Percentiles rank a stretch among this genome's conserved stretches.
phyloP scores from a whole-genome alignment of 2,113 vertebrate species.

The Pseudopipra pipra region DNA sequence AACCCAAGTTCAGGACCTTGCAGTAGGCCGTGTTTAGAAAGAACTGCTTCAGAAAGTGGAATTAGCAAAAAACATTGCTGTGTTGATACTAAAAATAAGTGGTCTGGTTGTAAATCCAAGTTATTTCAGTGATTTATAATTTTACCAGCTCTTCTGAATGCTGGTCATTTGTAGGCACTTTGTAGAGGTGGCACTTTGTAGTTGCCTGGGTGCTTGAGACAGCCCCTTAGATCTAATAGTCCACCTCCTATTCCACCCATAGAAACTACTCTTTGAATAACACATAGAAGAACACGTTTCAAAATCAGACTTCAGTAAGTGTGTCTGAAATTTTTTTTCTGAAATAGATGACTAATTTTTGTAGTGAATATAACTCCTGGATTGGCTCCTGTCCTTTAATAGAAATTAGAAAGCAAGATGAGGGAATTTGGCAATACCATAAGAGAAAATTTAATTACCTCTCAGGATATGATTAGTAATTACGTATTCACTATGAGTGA shows the following conservation, averaged over 20 bases:
- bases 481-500: background rate
- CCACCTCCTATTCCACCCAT: fast-evolving
- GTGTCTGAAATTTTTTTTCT: background rate
- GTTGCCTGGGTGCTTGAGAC: background rate
- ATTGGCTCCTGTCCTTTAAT: background rate
- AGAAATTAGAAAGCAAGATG: background rate
- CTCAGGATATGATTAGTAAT: background rate
- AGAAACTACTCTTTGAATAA: background rate
- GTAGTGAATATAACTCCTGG: background rate
- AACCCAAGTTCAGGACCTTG: background rate
- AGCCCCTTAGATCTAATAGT: background rate
- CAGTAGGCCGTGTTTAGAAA: background rate
- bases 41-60: background rate
- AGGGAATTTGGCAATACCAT: background rate
- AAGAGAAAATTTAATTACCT: background rate
- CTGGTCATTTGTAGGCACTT: background rate
- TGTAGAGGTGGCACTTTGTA: background rate
- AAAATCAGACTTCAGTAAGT: background rate
- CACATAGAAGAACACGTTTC: background rate
- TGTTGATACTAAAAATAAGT: background rate
- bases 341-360: background rate
- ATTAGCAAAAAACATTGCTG: background rate
- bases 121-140: background rate
- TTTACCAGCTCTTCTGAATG: background rate
- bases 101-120: background rate